Percentiles rank a stretch among this genome's conserved stretches.
Evolutionary conservation across 2,888 invertebrate species (phyloP).

Genomic region (Allygus modestus): DNA sequence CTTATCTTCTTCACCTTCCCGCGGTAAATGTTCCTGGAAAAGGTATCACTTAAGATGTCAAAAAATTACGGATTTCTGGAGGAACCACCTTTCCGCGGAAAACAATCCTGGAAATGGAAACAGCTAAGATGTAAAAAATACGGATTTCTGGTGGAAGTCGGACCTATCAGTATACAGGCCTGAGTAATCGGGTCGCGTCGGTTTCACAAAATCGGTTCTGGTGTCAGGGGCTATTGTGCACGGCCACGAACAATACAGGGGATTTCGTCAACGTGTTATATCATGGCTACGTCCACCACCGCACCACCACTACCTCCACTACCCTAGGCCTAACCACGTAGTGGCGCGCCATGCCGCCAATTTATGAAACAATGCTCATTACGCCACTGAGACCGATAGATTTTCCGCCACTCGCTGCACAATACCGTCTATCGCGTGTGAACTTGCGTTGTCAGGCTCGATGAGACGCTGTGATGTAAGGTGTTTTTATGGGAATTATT

Average conservation of each 20-base stretch:
- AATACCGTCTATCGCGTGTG: not conserved
- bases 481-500: no score
- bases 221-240: slow-evolving; percentile 49
- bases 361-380: slow-evolving; percentile 49
- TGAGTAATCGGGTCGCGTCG: slow-evolving; percentile 27
- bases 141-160: not conserved
- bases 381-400: slow-evolving; percentile 31
- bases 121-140: no score
- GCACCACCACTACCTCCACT: not conserved
- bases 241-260: not conserved
- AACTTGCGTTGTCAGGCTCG: no score
- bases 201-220: slow-evolving; percentile 52
- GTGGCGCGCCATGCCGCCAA: not conserved
- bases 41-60: no score
- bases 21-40: no score
- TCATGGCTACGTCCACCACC: not conserved
- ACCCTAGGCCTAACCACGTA: not conserved
- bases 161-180: slow-evolving; percentile 21
- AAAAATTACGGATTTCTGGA: no score
- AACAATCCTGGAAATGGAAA: no score
- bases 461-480: no score
- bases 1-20: no score
- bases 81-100: no score
- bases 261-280: slow-evolving; percentile 48
- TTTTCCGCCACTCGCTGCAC: not conserved